These are phyloP conservation scores for Tangara arthus DNA, from an alignment of 2,797 vertebrate species.

Conservation along the genomic window DNA sequence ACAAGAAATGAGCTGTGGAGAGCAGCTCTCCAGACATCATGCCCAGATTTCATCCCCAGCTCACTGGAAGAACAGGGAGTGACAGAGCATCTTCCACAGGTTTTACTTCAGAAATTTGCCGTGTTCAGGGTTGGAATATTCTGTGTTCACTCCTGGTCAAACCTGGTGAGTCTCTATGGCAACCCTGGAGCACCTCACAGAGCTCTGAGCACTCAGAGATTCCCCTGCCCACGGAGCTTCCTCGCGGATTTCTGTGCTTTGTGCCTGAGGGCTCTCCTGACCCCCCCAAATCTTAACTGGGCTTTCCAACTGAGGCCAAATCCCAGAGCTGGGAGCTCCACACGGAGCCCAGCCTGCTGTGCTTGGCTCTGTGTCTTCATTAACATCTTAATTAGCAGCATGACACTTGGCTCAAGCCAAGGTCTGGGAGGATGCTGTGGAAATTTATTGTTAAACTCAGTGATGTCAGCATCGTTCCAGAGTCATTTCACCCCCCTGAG, in stretches of 20 bases:
- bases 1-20: not conserved
- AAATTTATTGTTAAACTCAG: not conserved
- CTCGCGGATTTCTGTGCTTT: not conserved
- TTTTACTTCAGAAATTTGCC: not conserved
- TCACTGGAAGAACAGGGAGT: not conserved
- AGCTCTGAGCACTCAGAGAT: not conserved
- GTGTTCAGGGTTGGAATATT: not conserved
- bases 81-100: not conserved
- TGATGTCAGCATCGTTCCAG: not conserved
- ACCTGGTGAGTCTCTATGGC: slow-evolving; percentile 35
- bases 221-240: not conserved
- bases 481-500: not conserved
- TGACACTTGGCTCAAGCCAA: not conserved
- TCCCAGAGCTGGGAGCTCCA: not conserved
- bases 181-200: not conserved
- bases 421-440: not conserved
- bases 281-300: accelerated
- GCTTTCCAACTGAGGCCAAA: not conserved
- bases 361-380: not conserved
- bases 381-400: not conserved
- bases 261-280: not conserved
- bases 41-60: not conserved
- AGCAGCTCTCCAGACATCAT: not conserved
- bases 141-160: not conserved
- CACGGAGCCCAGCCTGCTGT: not conserved